Percentiles rank a stretch among this genome's conserved stretches.
phyloP scores from a whole-genome alignment of 2,888 invertebrate genomes.

The Lampropteryx suffumata region DNA sequence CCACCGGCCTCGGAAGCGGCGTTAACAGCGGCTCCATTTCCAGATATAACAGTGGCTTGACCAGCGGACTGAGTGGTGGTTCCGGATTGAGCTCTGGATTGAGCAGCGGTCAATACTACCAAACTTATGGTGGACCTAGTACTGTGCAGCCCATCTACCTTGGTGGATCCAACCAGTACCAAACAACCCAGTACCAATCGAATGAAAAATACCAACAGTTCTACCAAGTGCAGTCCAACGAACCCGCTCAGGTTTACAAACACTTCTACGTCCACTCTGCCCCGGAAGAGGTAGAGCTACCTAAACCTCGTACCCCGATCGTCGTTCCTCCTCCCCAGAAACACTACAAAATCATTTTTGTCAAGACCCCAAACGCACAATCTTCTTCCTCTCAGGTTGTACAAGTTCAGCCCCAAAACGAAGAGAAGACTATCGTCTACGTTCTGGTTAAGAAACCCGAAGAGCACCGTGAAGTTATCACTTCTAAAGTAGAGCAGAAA shows the following conservation, averaged over 20 bases:
- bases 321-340: slow-evolving; percentile 86
- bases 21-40: slow-evolving; percentile 3
- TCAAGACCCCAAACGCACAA: slow-evolving; percentile 86
- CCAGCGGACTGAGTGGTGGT: slow-evolving; percentile 6
- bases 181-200: slow-evolving; percentile 36
- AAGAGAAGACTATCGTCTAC: slow-evolving; percentile 90
- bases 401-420: slow-evolving; percentile 86
- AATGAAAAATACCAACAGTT: slow-evolving; percentile 73
- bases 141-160: slow-evolving; percentile 31
- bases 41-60: slow-evolving; percentile 2
- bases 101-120: slow-evolving; percentile 20
- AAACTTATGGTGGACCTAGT: slow-evolving; percentile 15
- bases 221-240: slow-evolving; percentile 85
- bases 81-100: slow-evolving; percentile 8
- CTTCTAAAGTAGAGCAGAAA: slow-evolving; percentile 86
- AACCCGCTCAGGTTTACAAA: slow-evolving; percentile 87
- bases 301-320: slow-evolving; percentile 82
- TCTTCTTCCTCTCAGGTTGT: slow-evolving; percentile 86
- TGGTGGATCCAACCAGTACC: slow-evolving; percentile 21
- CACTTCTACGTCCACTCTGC: slow-evolving; percentile 77
- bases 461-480: slow-evolving; percentile 84
- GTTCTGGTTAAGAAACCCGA: slow-evolving; percentile 90
- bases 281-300: slow-evolving; percentile 75
- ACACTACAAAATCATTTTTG: slow-evolving; percentile 91
- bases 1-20: neutral